Percentiles rank a stretch among this genome's conserved stretches.
Evolutionary conservation across 2,888 invertebrate species (phyloP).

Genomic region (Charanyca ferruginea): DNA sequence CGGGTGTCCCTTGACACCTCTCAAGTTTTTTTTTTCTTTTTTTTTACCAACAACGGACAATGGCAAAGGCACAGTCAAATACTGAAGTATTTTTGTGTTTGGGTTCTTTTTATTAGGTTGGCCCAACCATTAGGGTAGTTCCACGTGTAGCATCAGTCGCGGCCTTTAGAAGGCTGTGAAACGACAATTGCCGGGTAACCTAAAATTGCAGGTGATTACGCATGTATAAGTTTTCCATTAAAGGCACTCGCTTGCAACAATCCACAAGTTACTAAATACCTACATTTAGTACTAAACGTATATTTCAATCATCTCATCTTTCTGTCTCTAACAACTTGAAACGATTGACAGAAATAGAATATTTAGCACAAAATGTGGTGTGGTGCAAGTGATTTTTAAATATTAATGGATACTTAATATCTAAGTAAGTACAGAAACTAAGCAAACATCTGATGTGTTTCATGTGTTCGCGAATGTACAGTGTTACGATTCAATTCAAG

Average conservation of each 20-base stretch:
- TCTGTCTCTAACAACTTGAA: neutral
- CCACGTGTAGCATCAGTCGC: constrained; percentile 19
- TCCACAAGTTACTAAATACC: no score
- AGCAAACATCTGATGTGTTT: constrained; percentile 21
- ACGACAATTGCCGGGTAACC: neutral
- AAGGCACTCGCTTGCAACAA: no score
- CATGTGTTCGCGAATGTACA: neutral
- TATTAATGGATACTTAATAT: neutral
- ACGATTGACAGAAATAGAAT: neutral
- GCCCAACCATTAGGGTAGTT: constrained; percentile 15
- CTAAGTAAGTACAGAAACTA: constrained; percentile 16
- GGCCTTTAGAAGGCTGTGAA: neutral
- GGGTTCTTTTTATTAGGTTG: constrained; percentile 13
- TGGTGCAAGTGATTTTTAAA: neutral
- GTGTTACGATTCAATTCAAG: constrained; percentile 22
- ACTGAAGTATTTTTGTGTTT: neutral
- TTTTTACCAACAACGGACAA: constrained; percentile 22
- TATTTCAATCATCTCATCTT: no score
- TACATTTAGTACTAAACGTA: no score
- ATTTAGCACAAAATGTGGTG: neutral
- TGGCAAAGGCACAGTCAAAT: constrained; percentile 6
- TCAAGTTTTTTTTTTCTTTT: constrained; percentile 27
- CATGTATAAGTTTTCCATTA: neutral
- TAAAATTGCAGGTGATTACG: neutral
- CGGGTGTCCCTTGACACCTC: no score